Base-by-base conservation (phyloP, 92 coral and sea anemone species). In the Bergia puertoricense region DNA sequence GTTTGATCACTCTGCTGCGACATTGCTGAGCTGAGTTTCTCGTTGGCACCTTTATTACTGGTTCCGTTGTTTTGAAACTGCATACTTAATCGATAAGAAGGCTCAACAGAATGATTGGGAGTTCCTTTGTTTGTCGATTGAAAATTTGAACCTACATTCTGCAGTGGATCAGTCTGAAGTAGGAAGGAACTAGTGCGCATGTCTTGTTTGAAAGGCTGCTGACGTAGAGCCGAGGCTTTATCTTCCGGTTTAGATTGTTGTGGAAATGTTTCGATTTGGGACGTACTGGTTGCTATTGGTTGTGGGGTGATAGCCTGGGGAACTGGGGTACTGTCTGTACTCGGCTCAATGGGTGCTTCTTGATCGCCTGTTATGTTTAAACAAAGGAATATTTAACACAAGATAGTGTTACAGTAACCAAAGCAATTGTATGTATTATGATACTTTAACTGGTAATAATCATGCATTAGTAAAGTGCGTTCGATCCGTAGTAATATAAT, bases 21-120 rank as follows among this genome's bases (percentile, higher is more conserved):
- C 81, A 84, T 56, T 68, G 78, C 78, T 38, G 54, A 56, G 78
- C 59, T n/a, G 46, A 37, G 13, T 37, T 65, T 80, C 6, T 14
- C 73, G 42, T 37, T 71, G 20, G 22, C 66, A 83, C 22, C 18
- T 15, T 54, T 9, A 36, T 22, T 30, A 30, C n/a, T 37, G 42
- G 20, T 80, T 57, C 9, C 85, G 36, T 38, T 80, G 22, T 22
- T 57, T n/a, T 80, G 46, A 80, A 30, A 39, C 5, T 37, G 69
- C 48, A 38, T 8, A 16, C 39, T 37, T 6, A 14, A 54, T 1
- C 62, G 40, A 38, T 65, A n/a, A 80, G 11, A 37, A 37, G 72
- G 85, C 43, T 6, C 8, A 48, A 22, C 66, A 50, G 36, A 30
- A 9, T 80, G 45, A 57, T 80, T 59, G 9, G 45, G 48, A 7